These are phyloP conservation scores for Noctua janthe DNA, from an alignment of 2,888 invertebrate genomes.

Conservation along the genomic window DNA sequence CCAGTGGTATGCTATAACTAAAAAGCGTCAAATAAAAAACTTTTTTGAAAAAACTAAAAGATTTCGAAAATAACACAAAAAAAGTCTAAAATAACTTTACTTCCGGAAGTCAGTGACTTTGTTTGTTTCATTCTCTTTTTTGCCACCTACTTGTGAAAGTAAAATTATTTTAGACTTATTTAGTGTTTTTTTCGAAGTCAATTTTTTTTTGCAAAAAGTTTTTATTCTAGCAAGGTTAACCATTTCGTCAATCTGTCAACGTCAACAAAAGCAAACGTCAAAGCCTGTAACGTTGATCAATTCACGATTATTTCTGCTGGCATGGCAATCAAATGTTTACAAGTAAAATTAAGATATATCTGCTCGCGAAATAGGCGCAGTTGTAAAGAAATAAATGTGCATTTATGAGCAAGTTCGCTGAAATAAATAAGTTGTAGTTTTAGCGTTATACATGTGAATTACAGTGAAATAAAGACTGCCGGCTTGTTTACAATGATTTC, in stretches of 20 bases:
- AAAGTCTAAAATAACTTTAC: too few species aligned
- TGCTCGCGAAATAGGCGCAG: neutral
- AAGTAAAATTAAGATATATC: constrained; percentile 1
- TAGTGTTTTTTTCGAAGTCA: too few species aligned
- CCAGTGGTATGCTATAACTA: too few species aligned
- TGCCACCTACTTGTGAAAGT: too few species aligned
- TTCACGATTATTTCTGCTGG: constrained; percentile 28
- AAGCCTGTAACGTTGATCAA: constrained; percentile 1
- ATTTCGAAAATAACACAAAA: too few species aligned
- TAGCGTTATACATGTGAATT: neutral
- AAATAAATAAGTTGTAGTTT: constrained; percentile 3
- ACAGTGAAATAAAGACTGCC: constrained; percentile 37
- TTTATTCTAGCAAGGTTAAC: neutral
- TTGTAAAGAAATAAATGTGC: constrained; percentile 6
- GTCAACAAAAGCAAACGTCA: constrained; percentile 25
- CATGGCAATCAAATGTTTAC: constrained; percentile 47
- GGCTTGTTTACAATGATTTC: constrained; percentile 81
- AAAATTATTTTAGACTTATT: too few species aligned
- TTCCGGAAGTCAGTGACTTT: too few species aligned
- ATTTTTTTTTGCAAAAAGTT: too few species aligned
- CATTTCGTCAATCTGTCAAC: constrained; percentile 4
- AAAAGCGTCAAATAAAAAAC: too few species aligned
- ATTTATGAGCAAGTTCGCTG: neutral
- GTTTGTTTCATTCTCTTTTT: too few species aligned
- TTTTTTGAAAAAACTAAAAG: too few species aligned